Conservation (phyloP, 1,140 invertebrate genomes). For the Gonioctena quinquepunctata region DNA sequence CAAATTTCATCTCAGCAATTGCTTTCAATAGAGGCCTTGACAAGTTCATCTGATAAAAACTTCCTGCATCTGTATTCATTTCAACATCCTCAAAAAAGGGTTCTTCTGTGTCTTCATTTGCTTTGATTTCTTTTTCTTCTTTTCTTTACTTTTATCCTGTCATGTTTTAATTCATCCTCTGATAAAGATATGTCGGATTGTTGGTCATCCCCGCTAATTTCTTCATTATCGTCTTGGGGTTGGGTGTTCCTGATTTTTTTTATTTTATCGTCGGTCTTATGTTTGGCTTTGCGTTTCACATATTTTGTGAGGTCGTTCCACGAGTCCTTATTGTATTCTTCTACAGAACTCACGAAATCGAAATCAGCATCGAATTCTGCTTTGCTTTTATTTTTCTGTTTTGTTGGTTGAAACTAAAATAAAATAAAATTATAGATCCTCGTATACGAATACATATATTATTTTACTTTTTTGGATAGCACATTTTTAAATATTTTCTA, state of each 20-base stretch:
- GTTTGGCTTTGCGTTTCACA: constrained; percentile 77
- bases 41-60: constrained; percentile 93
- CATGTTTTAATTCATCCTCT: constrained; percentile 73
- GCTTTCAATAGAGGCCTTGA: constrained; percentile 89
- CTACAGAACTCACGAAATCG: constrained; percentile 71
- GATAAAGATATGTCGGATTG: constrained; percentile 61
- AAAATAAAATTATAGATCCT: constrained; percentile 20
- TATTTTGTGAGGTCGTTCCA: constrained; percentile 86
- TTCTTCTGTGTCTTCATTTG: constrained; percentile 59
- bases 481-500: constrained; percentile 53
- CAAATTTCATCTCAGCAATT: constrained; percentile 83
- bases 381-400: constrained; percentile 71
- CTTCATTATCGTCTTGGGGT: constrained; percentile 38
- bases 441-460: too few relatives aligned
- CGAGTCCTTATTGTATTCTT: constrained; percentile 80
- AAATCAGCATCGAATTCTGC: constrained; percentile 76
- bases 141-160: constrained; percentile 65
- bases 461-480: too few relatives aligned
- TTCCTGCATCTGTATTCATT: constrained; percentile 64
- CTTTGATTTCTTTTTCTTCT: constrained; percentile 57
- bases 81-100: constrained; percentile 79
- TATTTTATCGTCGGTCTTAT: constrained; percentile 86
- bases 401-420: constrained; percentile 77
- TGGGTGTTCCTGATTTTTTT: constrained; percentile 62
- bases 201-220: constrained; percentile 41